Base-by-base conservation (phyloP, 2,113 vertebrate species). In the Recurvirostra avosetta region DNA sequence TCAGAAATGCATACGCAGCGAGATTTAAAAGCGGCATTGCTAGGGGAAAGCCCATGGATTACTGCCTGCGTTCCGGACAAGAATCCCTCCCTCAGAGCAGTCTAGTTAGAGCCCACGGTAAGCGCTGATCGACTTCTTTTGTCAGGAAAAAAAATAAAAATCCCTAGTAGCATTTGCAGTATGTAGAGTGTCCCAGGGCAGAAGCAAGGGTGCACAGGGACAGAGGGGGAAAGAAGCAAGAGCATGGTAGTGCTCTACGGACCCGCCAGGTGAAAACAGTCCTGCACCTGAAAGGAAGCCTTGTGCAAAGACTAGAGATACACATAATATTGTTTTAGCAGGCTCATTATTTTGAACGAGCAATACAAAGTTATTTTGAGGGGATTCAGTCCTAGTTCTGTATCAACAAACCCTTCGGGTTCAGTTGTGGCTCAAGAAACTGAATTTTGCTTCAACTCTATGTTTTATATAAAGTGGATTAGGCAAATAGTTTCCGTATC, bases 261-360 rank as follows among this genome's bases (percentile, higher is more conserved):
- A 49, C 30, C 32, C 16, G 10, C 20, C 8, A 13, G 41, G 8
- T 27, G 45, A 56, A 40, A 75, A 43, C 1, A n/a, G 32, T 25
- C 65, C 72, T 25, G 25, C 45, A 30, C 23, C 25, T 27, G 4
- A 59, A 70, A 10, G 58, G 22, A 27, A 9, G 34, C 9, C 49
- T 50, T 26, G 10, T 6, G 53, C 49, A 86, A 50, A 90, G 53
- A 4, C 13, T 22, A 19, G 6, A 32, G 23, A 36, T 2, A 41
- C 1, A 55, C 0, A 10, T 0, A 10, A 6, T 34, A 0, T 16
- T 12, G 77, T 36, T 63, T 27, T 11, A 70, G 45, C 40, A 66
- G 15, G 5, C n/a, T 73, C 10, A 4, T 26, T 81, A 5, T 41
- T 78, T 65, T 58, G 25, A 58, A 38, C 41, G 7, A 27, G 53